phyloP scores from a whole-genome alignment of 2,888 invertebrate genomes.

The Cylloceria caligata region DNA sequence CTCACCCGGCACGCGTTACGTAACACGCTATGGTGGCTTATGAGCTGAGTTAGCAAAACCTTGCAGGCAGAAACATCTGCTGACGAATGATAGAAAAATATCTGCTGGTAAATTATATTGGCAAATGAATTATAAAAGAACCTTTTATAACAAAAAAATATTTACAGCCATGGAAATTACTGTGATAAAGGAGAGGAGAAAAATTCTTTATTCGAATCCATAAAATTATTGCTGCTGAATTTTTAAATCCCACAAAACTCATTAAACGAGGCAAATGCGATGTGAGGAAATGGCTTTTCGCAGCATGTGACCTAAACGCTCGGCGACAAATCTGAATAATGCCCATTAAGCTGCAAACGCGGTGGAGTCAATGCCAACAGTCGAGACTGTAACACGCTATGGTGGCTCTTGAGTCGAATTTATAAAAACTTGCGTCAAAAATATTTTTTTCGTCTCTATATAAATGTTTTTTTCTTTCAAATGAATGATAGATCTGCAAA shows the following conservation, averaged over 20 bases:
- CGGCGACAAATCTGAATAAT: background rate
- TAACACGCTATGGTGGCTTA: constrained; percentile 80
- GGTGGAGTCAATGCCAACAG: background rate
- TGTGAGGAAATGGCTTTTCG: background rate
- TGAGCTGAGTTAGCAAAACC: constrained; percentile 27
- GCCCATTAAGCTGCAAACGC: background rate
- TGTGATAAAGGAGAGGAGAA: too few species aligned
- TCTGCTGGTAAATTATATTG: background rate
- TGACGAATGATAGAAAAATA: background rate
- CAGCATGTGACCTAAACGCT: background rate
- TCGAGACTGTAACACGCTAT: too few species aligned
- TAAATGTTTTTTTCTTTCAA: too few species aligned
- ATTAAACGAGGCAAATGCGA: background rate
- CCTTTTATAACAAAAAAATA: background rate
- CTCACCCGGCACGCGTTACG: constrained; percentile 75
- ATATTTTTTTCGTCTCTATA: too few species aligned
- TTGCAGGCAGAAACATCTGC: constrained; percentile 26
- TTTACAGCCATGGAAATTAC: background rate
- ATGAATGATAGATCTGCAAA: too few species aligned
- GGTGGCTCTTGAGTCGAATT: too few species aligned
- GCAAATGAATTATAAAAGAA: background rate
- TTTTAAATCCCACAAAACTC: too few species aligned
- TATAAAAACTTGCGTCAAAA: too few species aligned
- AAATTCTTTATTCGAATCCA: too few species aligned
- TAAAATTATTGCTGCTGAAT: too few species aligned